Conservation (phyloP, 2,797 vertebrate species). For the Simalia tracyae region DNA sequence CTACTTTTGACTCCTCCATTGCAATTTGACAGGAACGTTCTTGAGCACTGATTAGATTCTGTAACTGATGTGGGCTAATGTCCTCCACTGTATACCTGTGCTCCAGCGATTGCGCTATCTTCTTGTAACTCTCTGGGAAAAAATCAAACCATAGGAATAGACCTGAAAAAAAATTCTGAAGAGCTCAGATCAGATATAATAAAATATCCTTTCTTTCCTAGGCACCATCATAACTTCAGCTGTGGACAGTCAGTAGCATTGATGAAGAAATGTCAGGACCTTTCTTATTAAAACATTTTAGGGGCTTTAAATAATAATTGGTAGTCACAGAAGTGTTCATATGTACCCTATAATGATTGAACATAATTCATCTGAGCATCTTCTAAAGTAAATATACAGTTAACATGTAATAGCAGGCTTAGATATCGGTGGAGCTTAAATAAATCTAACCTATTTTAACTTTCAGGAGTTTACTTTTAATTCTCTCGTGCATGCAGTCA, state of each 20-base stretch:
- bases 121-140: neutral
- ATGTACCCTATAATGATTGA: neutral
- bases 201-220: neutral
- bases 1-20: neutral
- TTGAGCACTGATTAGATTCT: neutral
- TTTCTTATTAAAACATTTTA: neutral
- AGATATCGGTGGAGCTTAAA: neutral
- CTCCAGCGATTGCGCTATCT: neutral
- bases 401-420: neutral
- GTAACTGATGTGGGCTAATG: neutral
- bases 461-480: neutral
- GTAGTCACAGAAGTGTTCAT: neutral
- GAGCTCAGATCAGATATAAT: neutral
- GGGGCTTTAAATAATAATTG: neutral
- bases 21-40: neutral
- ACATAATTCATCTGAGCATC: neutral
- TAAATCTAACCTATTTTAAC: neutral
- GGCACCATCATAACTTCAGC: neutral
- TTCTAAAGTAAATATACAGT: neutral
- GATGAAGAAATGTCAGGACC: neutral
- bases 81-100: neutral
- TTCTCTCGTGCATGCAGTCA: neutral
- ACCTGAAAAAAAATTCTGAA: neutral
- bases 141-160: neutral
- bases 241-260: rapidly evolving